Conservation (phyloP, 2,113 vertebrate species). For the Balaenoptera acutorostrata region DNA sequence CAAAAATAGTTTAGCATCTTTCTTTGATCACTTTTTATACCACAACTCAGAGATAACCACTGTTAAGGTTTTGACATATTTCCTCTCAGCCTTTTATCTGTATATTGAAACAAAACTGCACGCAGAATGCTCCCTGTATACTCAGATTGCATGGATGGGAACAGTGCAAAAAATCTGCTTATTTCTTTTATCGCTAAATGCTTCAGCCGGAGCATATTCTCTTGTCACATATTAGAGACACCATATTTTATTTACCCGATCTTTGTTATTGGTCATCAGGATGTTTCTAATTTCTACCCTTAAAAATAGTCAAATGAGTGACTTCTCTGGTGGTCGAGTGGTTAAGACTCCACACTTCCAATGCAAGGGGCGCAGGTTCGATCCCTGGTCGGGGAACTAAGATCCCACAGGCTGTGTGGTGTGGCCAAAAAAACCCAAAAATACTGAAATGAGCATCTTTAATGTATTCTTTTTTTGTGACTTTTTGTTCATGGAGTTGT, state of each 20-base stretch:
- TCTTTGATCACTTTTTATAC: neutral
- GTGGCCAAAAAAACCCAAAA: constrained; percentile 3
- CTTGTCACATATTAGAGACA: neutral
- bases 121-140: neutral
- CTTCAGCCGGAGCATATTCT: constrained; percentile 17
- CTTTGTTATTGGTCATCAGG: neutral
- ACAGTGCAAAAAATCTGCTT: neutral
- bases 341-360: neutral
- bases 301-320: neutral
- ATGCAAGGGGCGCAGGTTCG: neutral
- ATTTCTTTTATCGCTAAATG: neutral
- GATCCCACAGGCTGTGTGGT: neutral
- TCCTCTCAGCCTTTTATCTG: neutral
- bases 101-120: neutral
- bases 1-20: constrained; percentile 66
- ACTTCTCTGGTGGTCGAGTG: neutral
- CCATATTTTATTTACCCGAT: neutral
- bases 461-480: neutral
- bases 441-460: neutral
- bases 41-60: neutral
- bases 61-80: neutral
- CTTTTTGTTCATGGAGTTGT: neutral
- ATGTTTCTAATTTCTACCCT: neutral
- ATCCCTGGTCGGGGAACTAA: neutral
- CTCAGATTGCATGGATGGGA: neutral